Percentiles rank a stretch among this genome's conserved stretches.
Conservation (phyloP, 1,140 invertebrate genomes). For the Pomacea maculata region DNA sequence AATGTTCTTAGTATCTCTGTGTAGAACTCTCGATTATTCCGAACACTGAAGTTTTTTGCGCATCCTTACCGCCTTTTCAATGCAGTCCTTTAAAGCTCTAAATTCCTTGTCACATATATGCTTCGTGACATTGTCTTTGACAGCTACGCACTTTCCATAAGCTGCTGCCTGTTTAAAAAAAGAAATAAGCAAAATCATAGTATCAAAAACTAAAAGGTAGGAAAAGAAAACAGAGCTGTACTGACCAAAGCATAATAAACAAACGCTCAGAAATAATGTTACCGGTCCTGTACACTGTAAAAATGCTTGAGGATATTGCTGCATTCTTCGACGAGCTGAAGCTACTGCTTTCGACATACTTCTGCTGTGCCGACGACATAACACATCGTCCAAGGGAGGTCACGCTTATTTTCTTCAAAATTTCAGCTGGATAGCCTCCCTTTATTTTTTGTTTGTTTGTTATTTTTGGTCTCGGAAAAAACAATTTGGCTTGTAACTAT, state of each 20-base stretch:
- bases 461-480: too few relatives aligned
- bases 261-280: not conserved
- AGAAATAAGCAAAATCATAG: not conserved
- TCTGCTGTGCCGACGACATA: not conserved
- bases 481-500: too few relatives aligned
- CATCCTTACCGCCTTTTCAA: constrained; percentile 25
- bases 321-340: constrained; percentile 28
- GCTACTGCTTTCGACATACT: constrained; percentile 23
- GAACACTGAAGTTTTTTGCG: too few relatives aligned
- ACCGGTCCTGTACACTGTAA: constrained; percentile 26
- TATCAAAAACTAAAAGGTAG: not conserved
- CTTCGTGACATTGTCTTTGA: constrained; percentile 27
- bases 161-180: constrained; percentile 19
- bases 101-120: constrained; percentile 30
- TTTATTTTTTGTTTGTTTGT: too few relatives aligned
- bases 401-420: too few relatives aligned
- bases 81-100: constrained; percentile 25
- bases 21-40: too few relatives aligned
- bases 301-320: constrained; percentile 26
- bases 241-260: not conserved
- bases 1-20: too few relatives aligned
- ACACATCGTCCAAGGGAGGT: too few relatives aligned
- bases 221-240: too few relatives aligned
- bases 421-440: too few relatives aligned
- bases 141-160: constrained; percentile 27